These are phyloP conservation scores for Leptodactylus fuscus DNA, from an alignment of 2,113 vertebrate species.

Conservation along the genomic window DNA sequence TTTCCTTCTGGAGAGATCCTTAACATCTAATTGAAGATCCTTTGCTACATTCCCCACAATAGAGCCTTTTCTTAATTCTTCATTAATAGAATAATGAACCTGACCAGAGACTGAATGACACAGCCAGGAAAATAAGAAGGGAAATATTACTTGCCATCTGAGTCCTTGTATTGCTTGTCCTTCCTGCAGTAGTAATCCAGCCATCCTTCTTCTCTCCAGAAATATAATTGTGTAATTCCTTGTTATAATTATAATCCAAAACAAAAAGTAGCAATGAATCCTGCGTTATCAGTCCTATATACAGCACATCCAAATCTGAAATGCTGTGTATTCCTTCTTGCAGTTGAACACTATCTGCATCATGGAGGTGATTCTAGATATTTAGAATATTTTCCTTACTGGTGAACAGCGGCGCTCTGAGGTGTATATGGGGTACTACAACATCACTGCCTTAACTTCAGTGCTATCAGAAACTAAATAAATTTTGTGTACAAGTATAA, in stretches of 20 bases:
- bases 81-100: slow-evolving; percentile 2
- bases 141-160: slow-evolving; percentile 8
- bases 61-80: slow-evolving; percentile 6
- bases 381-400: not conserved
- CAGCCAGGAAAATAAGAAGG: not conserved
- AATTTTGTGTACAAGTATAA: not conserved
- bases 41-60: not conserved
- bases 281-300: not conserved
- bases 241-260: not conserved
- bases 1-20: not conserved
- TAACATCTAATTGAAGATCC: slow-evolving; percentile 6
- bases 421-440: not conserved
- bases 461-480: not conserved
- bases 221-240: not conserved
- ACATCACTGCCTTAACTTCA: not conserved
- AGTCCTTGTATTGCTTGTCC: not conserved
- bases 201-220: not conserved
- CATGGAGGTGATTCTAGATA: slow-evolving; percentile 10
- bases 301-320: not conserved
- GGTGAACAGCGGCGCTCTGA: slow-evolving; percentile 20
- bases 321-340: slow-evolving; percentile 5
- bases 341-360: slow-evolving; percentile 8
- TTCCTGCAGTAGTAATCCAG: slow-evolving; percentile 17
- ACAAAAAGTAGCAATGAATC: not conserved
- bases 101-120: slow-evolving; percentile 25